Evolutionary conservation across 2,797 vertebrate species (phyloP).

Genomic region (Ciconia nigra): DNA sequence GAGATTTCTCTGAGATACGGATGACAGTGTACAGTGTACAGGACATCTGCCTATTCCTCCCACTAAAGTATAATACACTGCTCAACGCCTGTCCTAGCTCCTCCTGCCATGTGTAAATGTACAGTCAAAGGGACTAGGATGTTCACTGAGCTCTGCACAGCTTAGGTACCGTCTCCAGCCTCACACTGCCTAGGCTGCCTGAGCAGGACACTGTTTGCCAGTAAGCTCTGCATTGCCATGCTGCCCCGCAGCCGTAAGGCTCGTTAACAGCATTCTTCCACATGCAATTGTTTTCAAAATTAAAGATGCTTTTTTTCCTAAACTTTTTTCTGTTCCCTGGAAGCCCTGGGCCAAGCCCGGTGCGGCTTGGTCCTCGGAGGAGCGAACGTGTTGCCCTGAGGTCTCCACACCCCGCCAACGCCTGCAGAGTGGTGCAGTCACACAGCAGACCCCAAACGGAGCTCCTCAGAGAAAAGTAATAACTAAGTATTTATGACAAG

Average conservation of each 20-base stretch:
- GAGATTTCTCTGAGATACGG: constrained; percentile 10
- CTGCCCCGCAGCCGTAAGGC: not conserved
- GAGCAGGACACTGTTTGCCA: constrained; percentile 22
- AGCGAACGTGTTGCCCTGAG: not conserved
- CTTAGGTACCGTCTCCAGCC: constrained; percentile 32
- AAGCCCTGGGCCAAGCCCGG: not conserved
- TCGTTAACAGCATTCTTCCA: constrained; percentile 16
- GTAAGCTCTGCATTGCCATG: constrained; percentile 12
- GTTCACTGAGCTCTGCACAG: constrained; percentile 21
- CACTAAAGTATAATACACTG: constrained; percentile 10
- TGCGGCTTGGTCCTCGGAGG: not conserved
- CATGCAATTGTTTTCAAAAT: not conserved
- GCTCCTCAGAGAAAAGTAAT: constrained; percentile 25
- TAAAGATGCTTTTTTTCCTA: constrained; percentile 14
- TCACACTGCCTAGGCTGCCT: not conserved
- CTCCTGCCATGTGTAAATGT: constrained; percentile 31
- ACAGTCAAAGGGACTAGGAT: constrained; percentile 7
- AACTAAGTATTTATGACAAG: not conserved
- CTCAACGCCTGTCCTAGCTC: constrained; percentile 43
- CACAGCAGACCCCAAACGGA: constrained; percentile 11
- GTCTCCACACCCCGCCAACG: not conserved
- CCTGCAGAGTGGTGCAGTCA: not conserved
- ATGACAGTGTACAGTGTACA: constrained; percentile 45
- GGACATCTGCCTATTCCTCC: constrained; percentile 33
- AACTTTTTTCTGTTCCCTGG: not conserved